Evolutionary conservation across 2,888 invertebrate species (phyloP).

Genomic region (Apotomis betuletana): DNA sequence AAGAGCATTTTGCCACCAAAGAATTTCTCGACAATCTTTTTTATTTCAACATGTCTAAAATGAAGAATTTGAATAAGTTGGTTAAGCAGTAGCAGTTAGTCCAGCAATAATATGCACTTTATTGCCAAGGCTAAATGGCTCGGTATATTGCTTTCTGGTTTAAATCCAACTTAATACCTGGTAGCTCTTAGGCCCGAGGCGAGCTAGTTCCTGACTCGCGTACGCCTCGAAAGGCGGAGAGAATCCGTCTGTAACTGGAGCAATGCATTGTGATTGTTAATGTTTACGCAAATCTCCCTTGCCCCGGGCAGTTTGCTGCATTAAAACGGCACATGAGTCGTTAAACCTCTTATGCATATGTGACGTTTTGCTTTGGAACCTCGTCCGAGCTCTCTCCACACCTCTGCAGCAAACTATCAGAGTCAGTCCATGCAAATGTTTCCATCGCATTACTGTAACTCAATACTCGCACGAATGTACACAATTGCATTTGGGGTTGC

Average conservation of each 20-base stretch:
- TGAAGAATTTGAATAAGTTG: too few relatives aligned
- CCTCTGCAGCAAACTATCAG: slow-evolving; percentile 49
- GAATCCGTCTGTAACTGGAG: slow-evolving; percentile 29
- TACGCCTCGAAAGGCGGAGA: slow-evolving; percentile 24
- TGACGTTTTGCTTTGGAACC: slow-evolving; percentile 14
- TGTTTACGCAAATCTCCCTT: slow-evolving; percentile 29
- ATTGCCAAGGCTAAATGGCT: background rate
- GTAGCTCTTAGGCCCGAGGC: slow-evolving; percentile 30
- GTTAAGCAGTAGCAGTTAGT: background rate
- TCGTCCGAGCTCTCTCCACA: slow-evolving; percentile 42
- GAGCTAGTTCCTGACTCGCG: slow-evolving; percentile 11
- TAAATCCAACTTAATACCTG: slow-evolving; percentile 9
- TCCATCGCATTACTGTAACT: slow-evolving; percentile 77
- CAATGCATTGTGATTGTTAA: slow-evolving; percentile 39
- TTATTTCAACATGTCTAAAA: background rate
- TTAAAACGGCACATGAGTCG: slow-evolving; percentile 11
- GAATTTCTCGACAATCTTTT: too few relatives aligned
- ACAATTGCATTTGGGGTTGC: slow-evolving; percentile 81
- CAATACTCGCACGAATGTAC: slow-evolving; percentile 79
- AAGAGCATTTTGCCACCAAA: background rate
- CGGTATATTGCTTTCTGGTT: slow-evolving; percentile 2
- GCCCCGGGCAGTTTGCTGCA: slow-evolving; percentile 9
- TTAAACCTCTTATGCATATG: slow-evolving; percentile 19
- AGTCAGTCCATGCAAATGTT: slow-evolving; percentile 71
- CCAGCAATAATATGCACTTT: background rate